These are phyloP conservation scores for Pyrrhia umbra DNA, from an alignment of 2,888 invertebrate genomes.

Conservation along the genomic window DNA sequence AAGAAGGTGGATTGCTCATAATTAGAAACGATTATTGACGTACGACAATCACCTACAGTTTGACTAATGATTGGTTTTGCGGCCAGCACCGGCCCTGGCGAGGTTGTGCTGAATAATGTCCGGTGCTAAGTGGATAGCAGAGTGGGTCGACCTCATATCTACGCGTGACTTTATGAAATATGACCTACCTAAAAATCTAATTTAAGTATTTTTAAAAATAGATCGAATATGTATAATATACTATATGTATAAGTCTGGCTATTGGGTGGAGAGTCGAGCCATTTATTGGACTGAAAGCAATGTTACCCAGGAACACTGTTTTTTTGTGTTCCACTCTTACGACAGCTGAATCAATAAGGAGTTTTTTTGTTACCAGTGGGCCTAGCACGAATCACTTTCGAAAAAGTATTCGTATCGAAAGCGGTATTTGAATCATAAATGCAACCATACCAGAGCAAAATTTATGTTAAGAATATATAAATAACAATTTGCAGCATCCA, in stretches of 20 bases:
- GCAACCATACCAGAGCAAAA: no score
- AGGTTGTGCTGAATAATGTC: slow-evolving; percentile 82
- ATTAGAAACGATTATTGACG: slow-evolving; percentile 53
- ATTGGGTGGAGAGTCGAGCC: not conserved
- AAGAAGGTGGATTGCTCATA: slow-evolving; percentile 44
- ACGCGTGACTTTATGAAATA: slow-evolving; percentile 64
- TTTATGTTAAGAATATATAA: no score
- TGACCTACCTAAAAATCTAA: slow-evolving; percentile 39
- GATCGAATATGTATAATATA: not conserved
- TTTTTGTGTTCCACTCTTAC: no score
- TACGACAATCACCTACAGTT: slow-evolving; percentile 63
- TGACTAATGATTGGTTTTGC: slow-evolving; percentile 73
- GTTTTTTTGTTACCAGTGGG: no score
- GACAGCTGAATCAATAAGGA: no score
- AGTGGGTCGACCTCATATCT: slow-evolving; percentile 48
- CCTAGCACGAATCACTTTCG: no score
- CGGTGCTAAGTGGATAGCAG: slow-evolving; percentile 84
- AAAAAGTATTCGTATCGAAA: no score
- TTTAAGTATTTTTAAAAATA: slow-evolving; percentile 57
- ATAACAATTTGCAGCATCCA: no score
- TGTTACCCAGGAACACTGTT: no score
- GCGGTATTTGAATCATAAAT: no score
- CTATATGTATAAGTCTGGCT: no score
- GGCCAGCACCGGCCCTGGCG: slow-evolving; percentile 46
- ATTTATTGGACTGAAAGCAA: not conserved